Conservation (phyloP, 2,888 invertebrate genomes). For the Lampropteryx suffumata region DNA sequence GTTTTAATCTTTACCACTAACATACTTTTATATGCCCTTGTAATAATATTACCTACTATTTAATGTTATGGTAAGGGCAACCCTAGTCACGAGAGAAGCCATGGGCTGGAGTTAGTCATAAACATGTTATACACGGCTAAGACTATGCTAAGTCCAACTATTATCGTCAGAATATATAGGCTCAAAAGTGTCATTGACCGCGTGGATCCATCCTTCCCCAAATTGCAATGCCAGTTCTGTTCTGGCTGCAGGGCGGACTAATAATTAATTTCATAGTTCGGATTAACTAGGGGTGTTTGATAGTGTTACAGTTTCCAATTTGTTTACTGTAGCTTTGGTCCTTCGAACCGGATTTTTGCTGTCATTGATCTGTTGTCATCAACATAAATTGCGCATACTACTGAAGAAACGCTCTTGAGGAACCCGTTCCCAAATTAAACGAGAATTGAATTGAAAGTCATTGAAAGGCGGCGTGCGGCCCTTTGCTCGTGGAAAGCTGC, state of each 20-base stretch:
- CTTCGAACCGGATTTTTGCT: background rate
- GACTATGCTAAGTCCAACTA: constrained; percentile 7
- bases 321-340: background rate
- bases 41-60: no score
- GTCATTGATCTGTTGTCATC: no score
- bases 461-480: constrained; percentile 32
- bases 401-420: constrained; percentile 8
- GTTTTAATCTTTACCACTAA: no score
- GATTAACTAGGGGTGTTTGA: no score
- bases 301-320: no score
- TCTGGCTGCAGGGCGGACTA: constrained; percentile 16
- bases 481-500: constrained; percentile 58
- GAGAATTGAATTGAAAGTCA: constrained; percentile 35
- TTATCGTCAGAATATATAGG: constrained; percentile 30
- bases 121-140: background rate
- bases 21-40: no score
- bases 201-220: constrained; percentile 32
- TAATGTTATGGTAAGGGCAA: no score
- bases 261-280: background rate
- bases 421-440: constrained; percentile 34
- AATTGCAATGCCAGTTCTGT: constrained; percentile 40
- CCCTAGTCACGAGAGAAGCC: no score
- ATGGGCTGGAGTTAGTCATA: no score
- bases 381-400: no score
- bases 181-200: constrained; percentile 52